Conservation (phyloP, 2,888 invertebrate species). For the Platerodrilus igneus region DNA sequence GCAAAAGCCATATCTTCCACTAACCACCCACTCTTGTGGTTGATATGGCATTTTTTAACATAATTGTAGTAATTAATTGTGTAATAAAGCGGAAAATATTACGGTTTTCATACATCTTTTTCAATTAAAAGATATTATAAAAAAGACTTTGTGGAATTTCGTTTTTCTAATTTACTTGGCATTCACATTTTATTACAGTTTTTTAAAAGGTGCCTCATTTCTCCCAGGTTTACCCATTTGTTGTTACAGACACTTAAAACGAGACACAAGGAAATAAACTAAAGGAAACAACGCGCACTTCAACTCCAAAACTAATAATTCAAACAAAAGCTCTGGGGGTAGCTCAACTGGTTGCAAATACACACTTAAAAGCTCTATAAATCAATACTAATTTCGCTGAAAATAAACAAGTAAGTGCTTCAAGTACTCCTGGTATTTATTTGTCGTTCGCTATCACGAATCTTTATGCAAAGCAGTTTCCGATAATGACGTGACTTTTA, state of each 20-base stretch:
- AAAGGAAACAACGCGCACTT: conserved; percentile 23
- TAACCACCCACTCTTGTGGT: too few relatives aligned
- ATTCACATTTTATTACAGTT: too few relatives aligned
- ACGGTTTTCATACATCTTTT: too few relatives aligned
- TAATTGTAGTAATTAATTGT: too few relatives aligned
- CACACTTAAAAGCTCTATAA: conserved; percentile 36
- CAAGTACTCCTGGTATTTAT: conserved; percentile 39
- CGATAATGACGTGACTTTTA: conserved; percentile 48
- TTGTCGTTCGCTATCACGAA: conserved; percentile 42
- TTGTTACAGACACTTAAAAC: conserved; percentile 21
- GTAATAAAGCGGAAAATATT: too few relatives aligned
- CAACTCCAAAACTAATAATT: conserved; percentile 26
- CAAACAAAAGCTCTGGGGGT: conserved; percentile 26
- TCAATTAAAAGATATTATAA: too few relatives aligned
- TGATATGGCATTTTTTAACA: too few relatives aligned
- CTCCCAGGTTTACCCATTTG: too few relatives aligned
- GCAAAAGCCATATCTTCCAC: too few relatives aligned
- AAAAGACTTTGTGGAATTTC: too few relatives aligned
- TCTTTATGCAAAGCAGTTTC: conserved; percentile 50
- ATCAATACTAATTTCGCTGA: conserved; percentile 43
- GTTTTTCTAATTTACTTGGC: too few relatives aligned
- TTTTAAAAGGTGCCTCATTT: too few relatives aligned
- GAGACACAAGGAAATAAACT: conserved; percentile 23
- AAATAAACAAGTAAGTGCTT: conserved; percentile 37
- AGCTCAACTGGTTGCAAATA: conserved; percentile 40